These are phyloP conservation scores for Acleris holmiana DNA, from an alignment of 2,888 invertebrate genomes.

Conservation along the genomic window DNA sequence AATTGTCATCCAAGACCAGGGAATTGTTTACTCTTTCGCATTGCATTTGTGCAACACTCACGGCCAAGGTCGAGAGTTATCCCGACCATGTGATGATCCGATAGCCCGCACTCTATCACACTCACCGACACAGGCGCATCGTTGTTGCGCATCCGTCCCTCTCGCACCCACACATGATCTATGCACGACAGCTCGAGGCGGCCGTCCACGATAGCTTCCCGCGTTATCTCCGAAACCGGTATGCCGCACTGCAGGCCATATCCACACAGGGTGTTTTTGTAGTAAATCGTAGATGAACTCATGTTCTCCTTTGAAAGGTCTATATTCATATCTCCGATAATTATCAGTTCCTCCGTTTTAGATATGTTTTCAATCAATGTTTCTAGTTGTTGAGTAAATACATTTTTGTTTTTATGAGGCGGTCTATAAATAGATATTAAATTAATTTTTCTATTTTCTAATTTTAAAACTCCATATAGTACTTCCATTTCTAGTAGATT, in stretches of 20 bases:
- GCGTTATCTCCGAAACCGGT: slow-evolving; percentile 17
- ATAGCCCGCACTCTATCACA: slow-evolving; percentile 11
- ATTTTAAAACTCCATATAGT: too few species aligned
- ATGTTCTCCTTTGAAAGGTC: slow-evolving; percentile 13
- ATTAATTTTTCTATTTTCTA: too few species aligned
- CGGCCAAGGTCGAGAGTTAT: slow-evolving; percentile 11
- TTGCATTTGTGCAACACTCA: background rate
- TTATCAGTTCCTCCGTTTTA: slow-evolving; percentile 2
- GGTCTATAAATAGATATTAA: too few species aligned
- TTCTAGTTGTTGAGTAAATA: slow-evolving; percentile 8
- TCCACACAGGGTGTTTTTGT: slow-evolving; percentile 20
- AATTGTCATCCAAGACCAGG: slow-evolving; percentile 2
- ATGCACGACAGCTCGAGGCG: slow-evolving; percentile 13
- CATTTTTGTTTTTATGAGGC: slow-evolving; percentile 1
- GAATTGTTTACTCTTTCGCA: background rate
- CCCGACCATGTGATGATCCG: slow-evolving; percentile 18
- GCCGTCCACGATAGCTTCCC: slow-evolving; percentile 13
- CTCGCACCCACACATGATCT: slow-evolving; percentile 24
- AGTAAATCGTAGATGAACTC: slow-evolving; percentile 1
- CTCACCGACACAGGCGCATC: background rate
- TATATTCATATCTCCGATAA: slow-evolving; percentile 18
- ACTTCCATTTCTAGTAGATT: too few species aligned
- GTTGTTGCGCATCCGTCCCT: background rate
- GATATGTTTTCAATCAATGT: slow-evolving; percentile 1
- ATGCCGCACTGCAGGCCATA: slow-evolving; percentile 17